phyloP scores from a whole-genome alignment of 2,888 invertebrate species.

The Ceraclea dissimilis region DNA sequence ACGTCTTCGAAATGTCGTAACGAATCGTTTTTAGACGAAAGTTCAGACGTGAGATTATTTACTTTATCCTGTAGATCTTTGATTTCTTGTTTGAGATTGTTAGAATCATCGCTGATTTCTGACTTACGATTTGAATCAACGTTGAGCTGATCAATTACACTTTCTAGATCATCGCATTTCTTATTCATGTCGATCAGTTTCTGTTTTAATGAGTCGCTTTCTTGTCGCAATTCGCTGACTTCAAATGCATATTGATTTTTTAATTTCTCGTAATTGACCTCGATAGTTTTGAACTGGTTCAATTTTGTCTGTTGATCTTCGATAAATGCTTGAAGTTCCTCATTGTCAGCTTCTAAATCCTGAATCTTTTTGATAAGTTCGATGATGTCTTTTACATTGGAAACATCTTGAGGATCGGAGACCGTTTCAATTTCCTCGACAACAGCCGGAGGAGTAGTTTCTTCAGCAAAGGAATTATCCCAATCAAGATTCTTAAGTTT shows the following conservation, averaged over 20 bases:
- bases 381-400: slow-evolving; percentile 33
- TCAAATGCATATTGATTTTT: slow-evolving; percentile 13
- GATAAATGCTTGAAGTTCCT: slow-evolving; percentile 50
- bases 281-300: slow-evolving; percentile 11
- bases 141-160: not conserved
- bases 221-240: slow-evolving; percentile 34
- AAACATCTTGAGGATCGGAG: slow-evolving; percentile 28
- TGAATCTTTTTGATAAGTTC: slow-evolving; percentile 48
- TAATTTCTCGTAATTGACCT: slow-evolving; percentile 18
- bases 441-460: slow-evolving; percentile 30
- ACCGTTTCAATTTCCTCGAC: slow-evolving; percentile 52
- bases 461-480: slow-evolving; percentile 31
- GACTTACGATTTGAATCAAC: not conserved
- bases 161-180: not conserved
- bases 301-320: slow-evolving; percentile 37
- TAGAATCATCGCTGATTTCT: slow-evolving; percentile 2
- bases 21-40: not conserved
- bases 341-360: slow-evolving; percentile 54
- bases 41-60: slow-evolving; percentile 3
- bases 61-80: not conserved
- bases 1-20: not conserved
- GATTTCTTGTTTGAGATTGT: slow-evolving; percentile 1
- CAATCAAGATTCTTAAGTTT: slow-evolving; percentile 54
- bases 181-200: not conserved
- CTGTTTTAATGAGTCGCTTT: slow-evolving; percentile 36